These are phyloP conservation scores for Lamellibrachia columna DNA, from an alignment of 2,888 invertebrate genomes.

Conservation along the genomic window DNA sequence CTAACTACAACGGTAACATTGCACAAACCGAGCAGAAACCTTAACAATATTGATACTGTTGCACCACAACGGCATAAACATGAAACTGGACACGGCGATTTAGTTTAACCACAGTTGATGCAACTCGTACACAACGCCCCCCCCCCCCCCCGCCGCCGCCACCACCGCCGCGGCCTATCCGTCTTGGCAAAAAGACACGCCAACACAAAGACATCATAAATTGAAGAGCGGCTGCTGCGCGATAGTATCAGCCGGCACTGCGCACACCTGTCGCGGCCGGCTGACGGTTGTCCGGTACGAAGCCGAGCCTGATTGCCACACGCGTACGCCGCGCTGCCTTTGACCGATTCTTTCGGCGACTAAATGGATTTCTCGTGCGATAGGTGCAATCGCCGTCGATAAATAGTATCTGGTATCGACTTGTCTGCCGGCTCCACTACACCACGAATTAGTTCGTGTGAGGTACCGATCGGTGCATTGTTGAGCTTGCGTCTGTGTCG, in stretches of 20 bases:
- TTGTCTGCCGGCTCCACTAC: not conserved
- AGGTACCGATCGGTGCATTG: not conserved
- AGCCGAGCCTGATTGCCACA: not conserved
- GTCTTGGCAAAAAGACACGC: not conserved
- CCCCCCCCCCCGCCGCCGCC: not conserved
- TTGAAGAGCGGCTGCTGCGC: not conserved
- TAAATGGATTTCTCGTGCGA: not conserved
- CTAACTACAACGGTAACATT: not conserved
- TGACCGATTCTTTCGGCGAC: slow-evolving; percentile 3
- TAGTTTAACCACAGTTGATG: not conserved
- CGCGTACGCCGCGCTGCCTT: not conserved
- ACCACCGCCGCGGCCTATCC: not conserved
- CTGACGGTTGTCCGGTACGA: not conserved
- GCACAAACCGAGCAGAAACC: not conserved
- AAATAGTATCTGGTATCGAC: not conserved
- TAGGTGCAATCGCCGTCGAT: not conserved
- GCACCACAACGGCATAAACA: not conserved
- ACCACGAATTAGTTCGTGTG: slow-evolving; percentile 9
- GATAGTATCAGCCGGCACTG: not conserved
- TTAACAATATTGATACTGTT: not conserved
- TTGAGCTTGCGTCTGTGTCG: not conserved
- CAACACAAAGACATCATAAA: slow-evolving; percentile 11
- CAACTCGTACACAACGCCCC: not conserved
- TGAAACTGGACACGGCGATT: not conserved
- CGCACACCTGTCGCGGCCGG: slow-evolving; percentile 12